Evolutionary conservation across 2,797 vertebrate species (phyloP), one percentile per base, ranked within the genome.

Genomic region (Setipinna tenuifilis): DNA sequence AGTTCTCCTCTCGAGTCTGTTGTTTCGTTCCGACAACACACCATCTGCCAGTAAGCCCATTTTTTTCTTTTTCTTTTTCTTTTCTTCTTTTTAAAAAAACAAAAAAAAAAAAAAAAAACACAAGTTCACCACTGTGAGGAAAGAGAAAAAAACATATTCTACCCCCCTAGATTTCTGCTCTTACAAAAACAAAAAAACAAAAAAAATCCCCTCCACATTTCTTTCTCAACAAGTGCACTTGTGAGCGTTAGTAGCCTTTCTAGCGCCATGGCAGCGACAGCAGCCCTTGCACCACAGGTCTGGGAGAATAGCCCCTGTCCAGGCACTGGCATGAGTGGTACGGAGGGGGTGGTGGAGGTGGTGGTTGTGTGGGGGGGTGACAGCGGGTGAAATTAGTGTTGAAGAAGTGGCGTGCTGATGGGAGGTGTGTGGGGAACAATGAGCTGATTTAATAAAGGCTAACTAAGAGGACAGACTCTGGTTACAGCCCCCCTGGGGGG

Each of bases 381-480:
- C 31, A 31, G 71, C 35, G 35, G 50, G 50, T 54, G 50, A 54
- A 78, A 78, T 78, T 78, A 78, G 71, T 78, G 31, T 44, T 78
- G 71, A 44, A 78, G 71, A 78, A 78, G 71, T 78, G 35, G 6
- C 17, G 31, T 44, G 35, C 16, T 78, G 71, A 78, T 44, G 35
- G 71, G 21, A 78, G 81, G n/a, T 59, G 35, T n/a, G 59, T 81
- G 41, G 57, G 65, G 7, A 86, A 86, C 57, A 16, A 23, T 17
- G 31, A 81, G 83, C 35, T 85, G 81, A 83, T 84, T 86, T 88
- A 88, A 86, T 87, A 50, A 61, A 84, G 89, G 86, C 84, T 84
- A 90, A 83, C 87, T 82, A 86, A 88, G 78, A 50, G 54, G 86
- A 62, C 83, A 88, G 71, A 89, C 19, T 82, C n/a, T 87, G 87